Percentiles rank a stretch among this genome's conserved stretches.
Conservation (phyloP, 2,113 vertebrate species). For the Calonectris borealis region DNA sequence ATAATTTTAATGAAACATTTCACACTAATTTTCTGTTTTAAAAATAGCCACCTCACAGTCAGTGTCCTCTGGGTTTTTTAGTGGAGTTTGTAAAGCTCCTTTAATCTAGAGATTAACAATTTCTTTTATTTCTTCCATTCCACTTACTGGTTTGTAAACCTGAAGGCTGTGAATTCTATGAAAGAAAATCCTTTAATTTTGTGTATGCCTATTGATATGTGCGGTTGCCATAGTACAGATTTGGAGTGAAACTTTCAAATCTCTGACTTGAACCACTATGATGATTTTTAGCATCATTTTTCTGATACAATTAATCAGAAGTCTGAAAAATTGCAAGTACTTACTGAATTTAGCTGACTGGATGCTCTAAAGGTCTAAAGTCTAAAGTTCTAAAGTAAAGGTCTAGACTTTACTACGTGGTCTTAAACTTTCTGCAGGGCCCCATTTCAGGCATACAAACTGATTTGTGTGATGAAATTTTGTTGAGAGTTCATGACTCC, state of each 20-base stretch:
- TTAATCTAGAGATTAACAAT: constrained; percentile 7
- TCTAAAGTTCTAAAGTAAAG: not conserved
- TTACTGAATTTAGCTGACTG: not conserved
- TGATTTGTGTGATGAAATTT: not conserved
- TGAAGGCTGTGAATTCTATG: constrained; percentile 27
- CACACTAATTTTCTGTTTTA: not conserved
- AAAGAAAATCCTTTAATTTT: constrained; percentile 32
- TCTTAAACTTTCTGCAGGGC: not conserved
- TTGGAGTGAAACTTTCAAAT: not conserved
- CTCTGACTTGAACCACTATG: not conserved
- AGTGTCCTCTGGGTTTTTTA: not conserved
- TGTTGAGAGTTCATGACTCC: not conserved
- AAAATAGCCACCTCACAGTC: not conserved
- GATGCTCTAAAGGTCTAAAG: not conserved
- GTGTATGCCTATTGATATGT: not conserved
- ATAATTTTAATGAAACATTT: not conserved
- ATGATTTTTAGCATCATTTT: not conserved
- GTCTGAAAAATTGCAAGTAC: not conserved
- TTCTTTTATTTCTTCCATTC: not conserved
- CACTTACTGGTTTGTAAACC: constrained; percentile 5
- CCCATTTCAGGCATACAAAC: not conserved
- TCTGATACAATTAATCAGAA: not conserved
- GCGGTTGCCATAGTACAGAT: not conserved
- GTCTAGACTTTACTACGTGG: not conserved
- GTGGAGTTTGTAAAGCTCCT: not conserved